These are phyloP conservation scores for Brenthis ino DNA, from an alignment of 2,888 invertebrate genomes.

Conservation along the genomic window DNA sequence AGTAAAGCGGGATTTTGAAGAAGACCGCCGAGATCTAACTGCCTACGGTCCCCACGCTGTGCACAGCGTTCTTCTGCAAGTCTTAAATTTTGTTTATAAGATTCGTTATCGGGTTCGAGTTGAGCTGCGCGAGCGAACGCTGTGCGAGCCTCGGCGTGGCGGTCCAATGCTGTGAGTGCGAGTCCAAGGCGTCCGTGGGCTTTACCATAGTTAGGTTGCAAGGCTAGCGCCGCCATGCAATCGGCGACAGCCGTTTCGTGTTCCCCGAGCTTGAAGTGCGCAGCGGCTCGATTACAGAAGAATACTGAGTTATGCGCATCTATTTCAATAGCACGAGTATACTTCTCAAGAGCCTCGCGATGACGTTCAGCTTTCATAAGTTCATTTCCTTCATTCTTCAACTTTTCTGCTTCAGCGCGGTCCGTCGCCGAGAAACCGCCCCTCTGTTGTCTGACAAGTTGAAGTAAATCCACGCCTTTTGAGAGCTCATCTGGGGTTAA, in stretches of 20 bases:
- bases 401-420: slow-evolving; percentile 88
- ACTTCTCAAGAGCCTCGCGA: slow-evolving; percentile 91
- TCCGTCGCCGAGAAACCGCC: slow-evolving; percentile 53
- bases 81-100: slow-evolving; percentile 92
- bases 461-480: slow-evolving; percentile 62
- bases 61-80: slow-evolving; percentile 87
- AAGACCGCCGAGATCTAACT: slow-evolving; percentile 84
- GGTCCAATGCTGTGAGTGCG: slow-evolving; percentile 91
- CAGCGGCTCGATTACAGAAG: slow-evolving; percentile 98
- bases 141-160: slow-evolving; percentile 91
- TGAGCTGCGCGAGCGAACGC: slow-evolving; percentile 94
- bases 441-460: slow-evolving; percentile 55
- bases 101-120: slow-evolving; percentile 95
- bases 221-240: slow-evolving; percentile 92
- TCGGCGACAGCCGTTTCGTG: slow-evolving; percentile 93
- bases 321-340: slow-evolving; percentile 93
- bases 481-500: slow-evolving; percentile 78
- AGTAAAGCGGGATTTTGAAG: slow-evolving; percentile 91
- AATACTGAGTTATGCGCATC: slow-evolving; percentile 96
- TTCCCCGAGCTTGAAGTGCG: slow-evolving; percentile 93
- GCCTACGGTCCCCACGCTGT: slow-evolving; percentile 85
- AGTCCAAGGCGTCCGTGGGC: slow-evolving; percentile 96
- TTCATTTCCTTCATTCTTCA: slow-evolving; percentile 94
- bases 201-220: slow-evolving; percentile 96
- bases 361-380: slow-evolving; percentile 93